Conservation (phyloP, 2,797 vertebrate genomes). For the Sibirionetta formosa region DNA sequence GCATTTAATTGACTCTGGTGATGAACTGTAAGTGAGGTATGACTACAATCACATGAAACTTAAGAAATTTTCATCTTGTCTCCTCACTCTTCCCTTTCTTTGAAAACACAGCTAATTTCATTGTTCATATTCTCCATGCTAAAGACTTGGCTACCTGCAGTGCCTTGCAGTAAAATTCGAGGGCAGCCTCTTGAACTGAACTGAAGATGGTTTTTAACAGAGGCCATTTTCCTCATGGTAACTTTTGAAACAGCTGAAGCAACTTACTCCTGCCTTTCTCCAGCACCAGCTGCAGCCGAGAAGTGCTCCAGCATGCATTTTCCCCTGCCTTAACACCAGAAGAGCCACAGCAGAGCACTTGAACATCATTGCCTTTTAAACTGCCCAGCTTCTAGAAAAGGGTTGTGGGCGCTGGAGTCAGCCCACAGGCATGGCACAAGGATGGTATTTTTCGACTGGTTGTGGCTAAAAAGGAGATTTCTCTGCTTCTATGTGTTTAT, state of each 20-base stretch:
- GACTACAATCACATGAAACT: slow-evolving; percentile 2
- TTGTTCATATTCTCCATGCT: background rate
- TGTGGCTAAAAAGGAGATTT: background rate
- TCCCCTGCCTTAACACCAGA: background rate
- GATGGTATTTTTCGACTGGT: background rate
- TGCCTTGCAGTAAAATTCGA: slow-evolving; percentile 29
- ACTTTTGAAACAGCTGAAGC: background rate
- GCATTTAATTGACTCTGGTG: slow-evolving; percentile 31
- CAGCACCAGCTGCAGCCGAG: background rate
- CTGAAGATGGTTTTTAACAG: slow-evolving; percentile 18
- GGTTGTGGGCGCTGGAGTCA: fast-evolving
- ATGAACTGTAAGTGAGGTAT: background rate
- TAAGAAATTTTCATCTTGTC: background rate
- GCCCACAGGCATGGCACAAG: background rate
- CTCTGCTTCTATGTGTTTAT: background rate
- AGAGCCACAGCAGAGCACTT: background rate
- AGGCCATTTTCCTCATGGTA: background rate
- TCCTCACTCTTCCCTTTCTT: slow-evolving; percentile 31
- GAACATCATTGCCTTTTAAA: background rate
- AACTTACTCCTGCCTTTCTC: background rate
- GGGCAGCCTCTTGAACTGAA: background rate
- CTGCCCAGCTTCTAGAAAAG: background rate
- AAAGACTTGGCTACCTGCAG: background rate
- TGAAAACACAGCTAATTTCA: slow-evolving; percentile 2
- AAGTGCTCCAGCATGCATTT: background rate